Evolutionary conservation across 2,113 vertebrate species (phyloP), one percentile per base, ranked within the genome.

Genomic region (Myiagra hebetior): DNA sequence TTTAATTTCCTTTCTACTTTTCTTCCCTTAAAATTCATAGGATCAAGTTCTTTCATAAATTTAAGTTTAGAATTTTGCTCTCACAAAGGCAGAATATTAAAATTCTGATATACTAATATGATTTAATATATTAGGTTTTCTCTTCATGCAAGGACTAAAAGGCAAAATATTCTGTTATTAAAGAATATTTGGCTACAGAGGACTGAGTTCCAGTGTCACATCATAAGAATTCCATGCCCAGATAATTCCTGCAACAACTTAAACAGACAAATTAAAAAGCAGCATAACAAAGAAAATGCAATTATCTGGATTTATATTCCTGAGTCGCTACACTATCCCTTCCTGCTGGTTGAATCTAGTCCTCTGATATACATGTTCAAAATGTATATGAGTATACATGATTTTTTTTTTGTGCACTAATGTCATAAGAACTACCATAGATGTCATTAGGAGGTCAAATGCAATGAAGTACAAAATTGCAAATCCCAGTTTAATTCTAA

Each of bases 281-380:
- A 74, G 2, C 31, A 10, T n/a, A 59, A 75, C 15, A 91, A 85
- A 86, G 31, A 60, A 68, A 94, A 77, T 44, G 22, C 1, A 49
- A 6, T 41, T 75, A 15, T 41, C 13, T 41, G 21, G 18, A 49
- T 84, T 84, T 56, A 35, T 65, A 62, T 39, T 77, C 20, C 50
- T 69, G 18, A 44, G 57, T 60, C 26, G n/a, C 16, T n/a, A 24
- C 1, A 0, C 30, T 52, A 27, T 18, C 8, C 10, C 6, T 67
- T 57, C 22, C 17, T 46, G 17, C 9, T 86, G 7, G 6, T 28
- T 62, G 19, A 91, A 62, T 65, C n/a, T 46, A 8, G 28, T 70
- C 11, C 37, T 67, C 46, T 53, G 47, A 74, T 2, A 4, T 10
- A 24, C 7, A 17, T 0, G 0, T 64, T 77, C 16, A 76, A 77